Percentiles rank a stretch among this genome's conserved stretches.
These are phyloP conservation scores for Apamea sordens DNA, from an alignment of 2,888 invertebrate species.

Conservation along the genomic window DNA sequence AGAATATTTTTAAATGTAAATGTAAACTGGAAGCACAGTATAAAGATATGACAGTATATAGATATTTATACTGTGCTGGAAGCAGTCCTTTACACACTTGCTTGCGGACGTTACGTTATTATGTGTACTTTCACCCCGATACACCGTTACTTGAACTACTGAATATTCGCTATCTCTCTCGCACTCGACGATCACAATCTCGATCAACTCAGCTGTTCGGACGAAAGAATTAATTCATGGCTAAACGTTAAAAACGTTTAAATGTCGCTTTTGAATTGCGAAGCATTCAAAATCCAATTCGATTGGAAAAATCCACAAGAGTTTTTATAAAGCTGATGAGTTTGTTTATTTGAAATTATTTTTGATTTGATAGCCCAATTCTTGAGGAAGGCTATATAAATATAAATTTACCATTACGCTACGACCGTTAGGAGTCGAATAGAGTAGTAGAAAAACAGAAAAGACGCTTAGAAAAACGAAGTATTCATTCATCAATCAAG, in stretches of 20 bases:
- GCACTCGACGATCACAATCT: conserved; percentile 71
- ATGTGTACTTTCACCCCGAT: conserved; percentile 86
- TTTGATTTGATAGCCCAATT: no score
- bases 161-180: conserved; percentile 71
- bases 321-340: no score
- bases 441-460: no score
- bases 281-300: conserved; percentile 5
- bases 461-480: no score
- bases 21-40: conserved; percentile 44
- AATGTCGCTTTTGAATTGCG: conserved; percentile 17
- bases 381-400: no score
- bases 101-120: conserved; percentile 75
- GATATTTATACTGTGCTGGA: conserved; percentile 22
- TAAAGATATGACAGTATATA: no score
- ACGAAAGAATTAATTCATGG: conserved; percentile 30
- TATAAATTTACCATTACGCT: no score
- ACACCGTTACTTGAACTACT: conserved; percentile 83
- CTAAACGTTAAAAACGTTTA: conserved; percentile 4
- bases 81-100: conserved; percentile 71
- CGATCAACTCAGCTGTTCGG: conserved; percentile 75
- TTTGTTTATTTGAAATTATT: no score
- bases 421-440: no score
- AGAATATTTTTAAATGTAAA: conserved; percentile 43
- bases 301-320: conserved; percentile 14
- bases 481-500: no score